Evolutionary conservation across 2,797 vertebrate genomes (phyloP).

Genomic region (Pseudocheirus occidentalis): DNA sequence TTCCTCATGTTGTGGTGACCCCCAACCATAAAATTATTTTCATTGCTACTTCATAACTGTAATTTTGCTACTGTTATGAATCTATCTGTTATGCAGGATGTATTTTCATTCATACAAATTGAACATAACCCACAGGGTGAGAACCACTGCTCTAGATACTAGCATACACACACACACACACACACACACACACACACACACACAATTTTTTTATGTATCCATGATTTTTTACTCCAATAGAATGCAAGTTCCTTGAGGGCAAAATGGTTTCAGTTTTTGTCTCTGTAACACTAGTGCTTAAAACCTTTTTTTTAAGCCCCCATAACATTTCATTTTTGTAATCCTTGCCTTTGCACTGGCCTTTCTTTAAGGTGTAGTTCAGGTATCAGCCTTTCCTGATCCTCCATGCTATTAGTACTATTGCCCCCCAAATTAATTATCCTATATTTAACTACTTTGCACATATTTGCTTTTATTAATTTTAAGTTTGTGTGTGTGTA

Average conservation of each 20-base stretch:
- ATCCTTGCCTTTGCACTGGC: not conserved
- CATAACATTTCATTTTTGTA: not conserved
- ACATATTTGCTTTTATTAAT: not conserved
- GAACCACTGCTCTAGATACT: not conserved
- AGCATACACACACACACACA: too few relatives aligned
- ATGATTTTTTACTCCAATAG: not conserved
- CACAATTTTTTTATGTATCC: not conserved
- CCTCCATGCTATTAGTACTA: not conserved
- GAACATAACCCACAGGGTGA: too few relatives aligned
- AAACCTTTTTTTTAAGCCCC: not conserved
- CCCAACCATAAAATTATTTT: too few relatives aligned
- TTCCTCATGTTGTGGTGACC: too few relatives aligned
- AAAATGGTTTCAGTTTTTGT: not conserved
- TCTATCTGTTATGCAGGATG: too few relatives aligned
- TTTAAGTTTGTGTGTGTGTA: not conserved
- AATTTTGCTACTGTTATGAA: too few relatives aligned
- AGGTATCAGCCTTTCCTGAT: not conserved
- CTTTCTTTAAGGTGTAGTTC: not conserved
- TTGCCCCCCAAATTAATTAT: not conserved
- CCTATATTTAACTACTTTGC: not conserved
- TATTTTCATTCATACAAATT: too few relatives aligned
- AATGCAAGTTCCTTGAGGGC: not conserved
- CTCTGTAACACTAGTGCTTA: not conserved
- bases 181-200: not conserved
- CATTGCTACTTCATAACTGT: too few relatives aligned